phyloP scores from a whole-genome alignment of 30 jellyfish, hydroid and myxozoan genomes.

The Hydra vulgaris region DNA sequence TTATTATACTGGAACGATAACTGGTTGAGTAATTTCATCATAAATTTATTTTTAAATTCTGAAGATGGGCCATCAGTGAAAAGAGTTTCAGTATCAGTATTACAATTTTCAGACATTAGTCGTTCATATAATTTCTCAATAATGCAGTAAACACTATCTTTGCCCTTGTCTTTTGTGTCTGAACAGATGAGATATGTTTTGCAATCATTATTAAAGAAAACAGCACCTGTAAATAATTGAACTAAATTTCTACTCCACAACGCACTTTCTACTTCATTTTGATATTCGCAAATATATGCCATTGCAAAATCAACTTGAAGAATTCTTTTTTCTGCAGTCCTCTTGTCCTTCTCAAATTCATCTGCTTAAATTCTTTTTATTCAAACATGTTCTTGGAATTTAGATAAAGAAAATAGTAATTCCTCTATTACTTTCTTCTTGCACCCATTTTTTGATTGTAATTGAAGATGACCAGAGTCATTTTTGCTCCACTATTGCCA shows the following conservation, averaged over 20 bases:
- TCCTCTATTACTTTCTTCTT: constrained; percentile 8
- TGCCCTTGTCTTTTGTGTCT: constrained; percentile 18
- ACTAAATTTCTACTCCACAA: constrained; percentile 32
- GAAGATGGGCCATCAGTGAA: constrained; percentile 54
- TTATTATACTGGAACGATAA: background rate
- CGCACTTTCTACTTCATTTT: constrained; percentile 34
- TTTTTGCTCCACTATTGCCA: background rate
- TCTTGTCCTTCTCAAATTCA: constrained; percentile 29
- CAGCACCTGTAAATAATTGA: constrained; percentile 22
- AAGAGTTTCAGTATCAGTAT: constrained; percentile 2
- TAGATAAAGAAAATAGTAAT: constrained; percentile 4
- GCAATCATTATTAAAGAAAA: constrained; percentile 9
- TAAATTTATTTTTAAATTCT: constrained; percentile 32
- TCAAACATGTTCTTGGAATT: constrained; percentile 14
- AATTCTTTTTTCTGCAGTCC: constrained; percentile 22
- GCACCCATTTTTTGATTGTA: constrained; percentile 12
- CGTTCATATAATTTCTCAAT: background rate
- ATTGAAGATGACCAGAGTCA: constrained; percentile 5
- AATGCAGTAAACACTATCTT: background rate
- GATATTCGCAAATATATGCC: constrained; percentile 36
- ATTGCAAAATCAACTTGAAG: constrained; percentile 36
- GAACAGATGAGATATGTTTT: constrained; percentile 19
- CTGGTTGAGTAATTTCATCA: background rate
- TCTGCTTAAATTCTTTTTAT: constrained; percentile 34
- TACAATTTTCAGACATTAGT: background rate